Evolutionary conservation across 1,140 invertebrate species (phyloP), one percentile per base, ranked within the genome.

Genomic region (Panagrolaimus sp.): DNA sequence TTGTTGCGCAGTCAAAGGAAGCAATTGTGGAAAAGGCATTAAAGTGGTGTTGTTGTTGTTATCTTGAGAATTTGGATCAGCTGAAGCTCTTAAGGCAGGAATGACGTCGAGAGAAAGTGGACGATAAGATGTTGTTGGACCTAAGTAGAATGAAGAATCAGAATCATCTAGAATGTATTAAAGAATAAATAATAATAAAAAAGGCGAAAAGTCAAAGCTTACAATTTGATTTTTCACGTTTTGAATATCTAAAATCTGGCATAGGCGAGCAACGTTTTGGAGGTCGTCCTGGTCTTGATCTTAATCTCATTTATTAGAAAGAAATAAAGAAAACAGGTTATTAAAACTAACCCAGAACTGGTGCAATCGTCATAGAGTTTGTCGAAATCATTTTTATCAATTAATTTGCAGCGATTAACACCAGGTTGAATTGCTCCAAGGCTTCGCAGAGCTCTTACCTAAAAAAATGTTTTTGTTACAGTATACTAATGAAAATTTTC

Each of bases 341-440:
- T 16, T 47, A 63, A 44, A 13, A 61, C 87, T 87, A 91, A 99
- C 96, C 94, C 96, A 88, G 94, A 94, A 79, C 94, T 98, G 72
- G 95, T 98, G 89, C 96, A 99, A 88, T 99, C 96, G 84, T 93
- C 91, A 87, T 96, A 98, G 62, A 99, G 89, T 67, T 93, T 89
- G 87, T 98, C 95, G 86, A 98, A 98, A 88, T 98, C 95, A 86
- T 94, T 93, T 87, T 93, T 95, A 80, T 91, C 92, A 72, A 98
- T 90, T 78, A 98, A 88, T 87, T 98, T 98, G 88, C 95, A 98
- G 82, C 95, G 88, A 88, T 98, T 98, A 82, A 98, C 96, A 65
- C 95, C 96, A 5, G 94, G 94, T 85, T 98, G 94, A 77, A 98
- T 98, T 84, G 96, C 94, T 69, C 95, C 95, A 25, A 98, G 89